phyloP scores from a whole-genome alignment of 2,113 vertebrate species.

The Sapajus apella region DNA sequence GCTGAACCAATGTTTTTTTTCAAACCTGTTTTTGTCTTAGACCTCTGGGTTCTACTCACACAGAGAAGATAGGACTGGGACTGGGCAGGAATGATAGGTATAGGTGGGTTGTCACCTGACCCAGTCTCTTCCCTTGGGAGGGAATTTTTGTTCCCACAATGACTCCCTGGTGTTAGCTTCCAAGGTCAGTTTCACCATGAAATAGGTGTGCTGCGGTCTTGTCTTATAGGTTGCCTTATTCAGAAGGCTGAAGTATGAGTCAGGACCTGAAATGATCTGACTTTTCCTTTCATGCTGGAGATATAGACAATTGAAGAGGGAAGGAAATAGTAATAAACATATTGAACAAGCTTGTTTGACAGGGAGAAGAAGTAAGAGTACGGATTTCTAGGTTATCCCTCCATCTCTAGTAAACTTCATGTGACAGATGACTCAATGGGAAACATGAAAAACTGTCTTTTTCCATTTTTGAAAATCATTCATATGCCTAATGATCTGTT shows the following conservation, averaged over 20 bases:
- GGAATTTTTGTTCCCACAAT: neutral
- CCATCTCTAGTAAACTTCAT: neutral
- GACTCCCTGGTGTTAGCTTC: neutral
- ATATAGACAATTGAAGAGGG: neutral
- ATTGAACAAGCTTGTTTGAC: neutral
- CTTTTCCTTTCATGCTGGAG: neutral
- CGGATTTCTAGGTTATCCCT: neutral
- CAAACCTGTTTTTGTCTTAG: neutral
- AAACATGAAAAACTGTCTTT: neutral
- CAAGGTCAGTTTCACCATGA: neutral
- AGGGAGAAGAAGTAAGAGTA: neutral
- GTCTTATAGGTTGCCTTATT: neutral
- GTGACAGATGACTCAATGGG: neutral
- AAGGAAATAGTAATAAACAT: neutral
- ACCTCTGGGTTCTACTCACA: neutral
- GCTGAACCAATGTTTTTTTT: neutral
- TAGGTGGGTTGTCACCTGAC: neutral
- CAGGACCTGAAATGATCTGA: neutral
- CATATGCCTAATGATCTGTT: neutral
- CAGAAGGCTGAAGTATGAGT: neutral
- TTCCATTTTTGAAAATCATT: neutral
- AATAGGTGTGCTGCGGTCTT: neutral
- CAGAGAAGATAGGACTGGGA: neutral
- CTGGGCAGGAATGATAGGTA: neutral
- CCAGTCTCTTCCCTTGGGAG: neutral